Evolutionary conservation across 2,113 vertebrate genomes (phyloP).

Genomic region (Echinops telfairi): DNA sequence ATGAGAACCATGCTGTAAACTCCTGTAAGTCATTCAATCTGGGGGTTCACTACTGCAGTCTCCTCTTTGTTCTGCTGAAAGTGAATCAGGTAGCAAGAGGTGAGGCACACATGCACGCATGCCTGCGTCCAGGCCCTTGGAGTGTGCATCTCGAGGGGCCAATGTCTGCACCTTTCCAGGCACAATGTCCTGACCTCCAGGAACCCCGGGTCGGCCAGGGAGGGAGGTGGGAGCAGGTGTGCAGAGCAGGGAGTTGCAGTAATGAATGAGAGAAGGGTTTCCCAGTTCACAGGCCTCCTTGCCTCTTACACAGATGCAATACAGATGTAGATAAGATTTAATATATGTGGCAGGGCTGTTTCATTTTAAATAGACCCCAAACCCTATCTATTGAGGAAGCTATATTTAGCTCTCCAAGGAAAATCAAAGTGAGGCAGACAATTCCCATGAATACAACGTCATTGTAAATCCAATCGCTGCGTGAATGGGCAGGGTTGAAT

Average conservation of each 20-base stretch:
- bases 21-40: not conserved
- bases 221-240: fast-evolving
- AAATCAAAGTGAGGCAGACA: not conserved
- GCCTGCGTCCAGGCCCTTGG: fast-evolving
- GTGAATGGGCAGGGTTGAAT: not conserved
- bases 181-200: not conserved
- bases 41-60: fast-evolving
- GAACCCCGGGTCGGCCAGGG: fast-evolving
- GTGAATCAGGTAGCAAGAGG: no score
- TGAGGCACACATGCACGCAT: not conserved
- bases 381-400: not conserved
- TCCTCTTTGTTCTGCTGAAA: no score
- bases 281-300: fast-evolving
- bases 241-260: not conserved
- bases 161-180: not conserved
- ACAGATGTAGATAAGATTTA: not conserved
- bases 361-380: not conserved
- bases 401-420: not conserved
- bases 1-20: not conserved
- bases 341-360: not conserved
- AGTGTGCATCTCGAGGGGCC: not conserved
- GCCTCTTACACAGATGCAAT: not conserved
- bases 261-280: not conserved
- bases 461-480: not conserved
- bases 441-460: not conserved